Conservation (phyloP, 2,113 vertebrate genomes). For the Aleadryas rufinucha region DNA sequence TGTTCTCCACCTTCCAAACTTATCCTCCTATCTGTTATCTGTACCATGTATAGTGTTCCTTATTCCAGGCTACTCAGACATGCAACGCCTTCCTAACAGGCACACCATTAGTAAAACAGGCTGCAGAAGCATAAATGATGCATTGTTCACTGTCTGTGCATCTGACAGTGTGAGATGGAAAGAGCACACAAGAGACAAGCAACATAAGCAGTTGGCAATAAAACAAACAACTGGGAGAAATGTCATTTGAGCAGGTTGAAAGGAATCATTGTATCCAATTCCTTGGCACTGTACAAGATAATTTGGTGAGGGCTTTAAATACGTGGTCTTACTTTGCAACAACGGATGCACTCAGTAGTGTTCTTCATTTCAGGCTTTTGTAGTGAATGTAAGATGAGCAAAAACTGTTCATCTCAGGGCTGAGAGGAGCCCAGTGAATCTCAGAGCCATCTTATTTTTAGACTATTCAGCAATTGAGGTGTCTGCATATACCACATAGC, state of each 20-base stretch:
- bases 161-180: slow-evolving; percentile 63
- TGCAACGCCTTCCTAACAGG: slow-evolving; percentile 51
- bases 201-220: slow-evolving; percentile 65
- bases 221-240: slow-evolving; percentile 62
- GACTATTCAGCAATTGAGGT: neutral
- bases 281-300: neutral
- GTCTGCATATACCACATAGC: neutral
- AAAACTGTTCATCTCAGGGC: neutral
- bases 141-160: slow-evolving; percentile 48
- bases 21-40: slow-evolving; percentile 43
- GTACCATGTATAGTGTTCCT: slow-evolving; percentile 24
- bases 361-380: slow-evolving; percentile 44
- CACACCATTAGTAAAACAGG: slow-evolving; percentile 50
- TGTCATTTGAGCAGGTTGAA: slow-evolving; percentile 77
- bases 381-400: slow-evolving; percentile 1
- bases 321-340: neutral
- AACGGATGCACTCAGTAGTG: neutral
- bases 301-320: neutral
- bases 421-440: neutral
- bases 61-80: slow-evolving; percentile 50
- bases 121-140: slow-evolving; percentile 54
- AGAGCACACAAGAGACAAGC: slow-evolving; percentile 60
- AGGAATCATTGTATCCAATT: slow-evolving; percentile 62
- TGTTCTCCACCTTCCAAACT: slow-evolving; percentile 49
- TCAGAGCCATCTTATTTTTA: neutral